Evolutionary conservation across 2,888 invertebrate genomes (phyloP).

Genomic region (Pinctada fucata): DNA sequence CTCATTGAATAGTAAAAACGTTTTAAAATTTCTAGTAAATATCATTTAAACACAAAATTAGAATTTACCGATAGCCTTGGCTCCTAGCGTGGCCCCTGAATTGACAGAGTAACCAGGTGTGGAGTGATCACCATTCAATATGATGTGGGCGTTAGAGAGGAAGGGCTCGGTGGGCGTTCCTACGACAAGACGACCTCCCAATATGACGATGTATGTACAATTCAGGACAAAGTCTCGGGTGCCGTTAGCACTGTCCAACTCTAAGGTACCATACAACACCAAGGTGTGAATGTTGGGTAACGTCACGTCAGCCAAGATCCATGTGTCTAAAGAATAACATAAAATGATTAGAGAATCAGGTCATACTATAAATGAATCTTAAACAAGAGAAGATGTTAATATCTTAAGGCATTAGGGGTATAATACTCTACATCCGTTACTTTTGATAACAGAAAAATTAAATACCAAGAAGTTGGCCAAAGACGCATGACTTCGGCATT

Average conservation of each 20-base stretch:
- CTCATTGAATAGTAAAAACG: too few relatives aligned
- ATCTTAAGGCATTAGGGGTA: too few relatives aligned
- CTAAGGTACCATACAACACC: conserved; percentile 52
- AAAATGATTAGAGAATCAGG: too few relatives aligned
- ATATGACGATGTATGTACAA: conserved; percentile 54
- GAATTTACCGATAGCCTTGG: conserved; percentile 59
- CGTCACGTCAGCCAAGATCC: conserved; percentile 54
- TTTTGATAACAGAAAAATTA: too few relatives aligned
- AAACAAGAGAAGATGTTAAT: too few relatives aligned
- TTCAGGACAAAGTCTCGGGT: conserved; percentile 47
- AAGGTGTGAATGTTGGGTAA: conserved; percentile 50
- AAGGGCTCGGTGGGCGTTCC: conserved; percentile 56
- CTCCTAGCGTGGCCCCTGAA: conserved; percentile 51
- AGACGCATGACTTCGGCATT: too few relatives aligned
- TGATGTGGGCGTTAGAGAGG: conserved; percentile 48
- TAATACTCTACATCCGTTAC: too few relatives aligned
- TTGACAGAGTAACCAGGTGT: conserved; percentile 41
- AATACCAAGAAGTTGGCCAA: too few relatives aligned
- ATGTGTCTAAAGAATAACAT: conserved; percentile 45
- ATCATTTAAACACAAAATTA: neutral
- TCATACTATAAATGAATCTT: too few relatives aligned
- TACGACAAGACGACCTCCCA: conserved; percentile 58
- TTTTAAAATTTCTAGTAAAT: too few relatives aligned
- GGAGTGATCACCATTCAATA: conserved; percentile 49
- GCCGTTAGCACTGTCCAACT: conserved; percentile 46